Base-by-base conservation (phyloP, 64 coral and sea anemone species). In the Porites australiensis region DNA sequence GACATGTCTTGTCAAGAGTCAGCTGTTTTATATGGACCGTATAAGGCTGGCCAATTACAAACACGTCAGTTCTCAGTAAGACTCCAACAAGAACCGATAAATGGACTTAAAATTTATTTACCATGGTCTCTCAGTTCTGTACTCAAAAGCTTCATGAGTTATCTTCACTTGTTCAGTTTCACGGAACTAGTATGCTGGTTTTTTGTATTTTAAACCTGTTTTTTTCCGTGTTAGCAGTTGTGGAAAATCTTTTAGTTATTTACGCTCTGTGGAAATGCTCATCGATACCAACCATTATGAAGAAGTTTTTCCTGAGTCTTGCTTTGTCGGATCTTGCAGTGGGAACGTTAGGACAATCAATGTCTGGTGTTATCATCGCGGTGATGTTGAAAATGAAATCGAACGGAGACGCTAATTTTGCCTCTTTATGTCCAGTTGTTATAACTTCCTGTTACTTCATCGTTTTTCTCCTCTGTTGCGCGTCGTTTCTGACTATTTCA, bases 251-350 rank as follows among this genome's bases (percentile, higher is more conserved):
- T 22, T 47, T 84, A 4, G 63, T 84, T 13, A 69, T 84, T 12
- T 46, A 46, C 4, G 62, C 81, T 10, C n/a, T 84, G 19, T 37
- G 45, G 64, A 53, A 84, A 68, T 16, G 18, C 0, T 51, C 81
- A 48, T 51, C 58, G 57, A 81, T 84, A 44, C 59, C 63, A 0
- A 5, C 61, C 8, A 63, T 19, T 48, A 3, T 47, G 14, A 84
- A 51, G 63, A 65, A 46, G 3, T 21, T 84, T 48, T 88, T 88
- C 16, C 57, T 88, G 0, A 82, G 68, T 44, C 20, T 91, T 20
- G 79, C 89, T 20, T 55, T 91, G 5, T 82, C 77, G 50, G 89
- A 91, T 73, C 71, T 83, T 61, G 79, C 67, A 19, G 79, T 91
- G 0, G 89, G 78, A 27, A 13, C 75, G 11, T 48, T 91, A 0